Conservation (phyloP, 2,113 vertebrate genomes). For the Bothrops jararaca region DNA sequence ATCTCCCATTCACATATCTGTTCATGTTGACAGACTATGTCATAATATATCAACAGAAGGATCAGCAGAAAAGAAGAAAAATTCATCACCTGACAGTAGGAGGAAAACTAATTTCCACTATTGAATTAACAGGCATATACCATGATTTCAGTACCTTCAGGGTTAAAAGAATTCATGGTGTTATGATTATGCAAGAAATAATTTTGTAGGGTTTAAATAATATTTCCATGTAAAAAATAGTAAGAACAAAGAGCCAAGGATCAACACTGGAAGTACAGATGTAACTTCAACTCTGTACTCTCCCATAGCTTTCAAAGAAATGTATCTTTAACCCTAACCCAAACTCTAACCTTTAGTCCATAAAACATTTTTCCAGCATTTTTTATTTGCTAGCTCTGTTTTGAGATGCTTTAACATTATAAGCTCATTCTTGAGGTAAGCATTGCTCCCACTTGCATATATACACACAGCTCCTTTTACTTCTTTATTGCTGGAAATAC, state of each 20-base stretch:
- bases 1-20: conserved; percentile 76
- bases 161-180: conserved; percentile 52
- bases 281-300: conserved; percentile 13
- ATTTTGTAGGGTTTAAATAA: conserved; percentile 53
- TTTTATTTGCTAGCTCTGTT: neutral
- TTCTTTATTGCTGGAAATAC: conserved; percentile 39
- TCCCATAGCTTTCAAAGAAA: conserved; percentile 22
- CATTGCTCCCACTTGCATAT: conserved; percentile 14
- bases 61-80: conserved; percentile 77
- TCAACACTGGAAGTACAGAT: conserved; percentile 32
- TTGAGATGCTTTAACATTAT: conserved; percentile 38
- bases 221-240: conserved; percentile 42
- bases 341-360: neutral
- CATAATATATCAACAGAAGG: conserved; percentile 85
- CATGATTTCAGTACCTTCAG: conserved; percentile 64
- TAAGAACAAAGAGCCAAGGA: neutral
- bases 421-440: conserved; percentile 23
- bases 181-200: conserved; percentile 53
- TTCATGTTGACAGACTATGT: conserved; percentile 86
- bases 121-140: conserved; percentile 77
- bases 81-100: conserved; percentile 79
- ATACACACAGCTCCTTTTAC: conserved; percentile 1
- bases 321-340: conserved; percentile 10
- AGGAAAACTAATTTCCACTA: conserved; percentile 75
- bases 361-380: neutral